Evolutionary conservation across 2,797 vertebrate genomes (phyloP), one percentile per base, ranked within the genome.

Genomic region (Onychomys torridus): DNA sequence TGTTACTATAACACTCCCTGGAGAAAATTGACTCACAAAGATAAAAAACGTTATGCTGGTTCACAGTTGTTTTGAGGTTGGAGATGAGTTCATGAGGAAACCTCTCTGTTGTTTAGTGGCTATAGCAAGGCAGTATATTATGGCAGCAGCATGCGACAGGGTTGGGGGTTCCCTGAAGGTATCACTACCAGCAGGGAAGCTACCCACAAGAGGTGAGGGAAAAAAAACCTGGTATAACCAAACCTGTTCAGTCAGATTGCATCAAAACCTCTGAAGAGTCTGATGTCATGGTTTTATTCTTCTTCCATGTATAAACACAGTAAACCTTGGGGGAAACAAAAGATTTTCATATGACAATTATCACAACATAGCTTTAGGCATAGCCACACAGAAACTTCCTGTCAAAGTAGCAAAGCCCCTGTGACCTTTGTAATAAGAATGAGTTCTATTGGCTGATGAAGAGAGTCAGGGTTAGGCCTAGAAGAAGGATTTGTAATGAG

Each of bases 131-230:
- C 4, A 75, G 9, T 0, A 11, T 13, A 61, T 17, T 23, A 49
- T 1, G 8, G 19, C 16, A 25, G 6, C 23, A 63, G 11, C 3
- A 0, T 14, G 12, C 49, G 55, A 32, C 5, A 81, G 7, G 34
- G 29, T 17, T 43, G 40, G 10, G 40, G 29, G 6, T 32, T 34
- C 29, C 27, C 0, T 4, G 27, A 16, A 84, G 40, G 3, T 34
- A 4, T 65, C 19, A 46, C 5, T 29, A 65, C 29, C 61, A 32
- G 37, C 40, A 85, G 40, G 19, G 61, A 67, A 67, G 10, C 16
- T 12, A 85, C 12, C 23, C 29, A 49, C 29, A 25, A 67, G 32
- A 34, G 6, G 12, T 14, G 19, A 43, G 61, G 32, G 61, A 65
- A 23, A 7, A 5, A 84, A 46, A 46, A 46, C 5, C 46, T 43